Conservation (phyloP, 2,797 vertebrate genomes). For the Anguilla obscura region DNA sequence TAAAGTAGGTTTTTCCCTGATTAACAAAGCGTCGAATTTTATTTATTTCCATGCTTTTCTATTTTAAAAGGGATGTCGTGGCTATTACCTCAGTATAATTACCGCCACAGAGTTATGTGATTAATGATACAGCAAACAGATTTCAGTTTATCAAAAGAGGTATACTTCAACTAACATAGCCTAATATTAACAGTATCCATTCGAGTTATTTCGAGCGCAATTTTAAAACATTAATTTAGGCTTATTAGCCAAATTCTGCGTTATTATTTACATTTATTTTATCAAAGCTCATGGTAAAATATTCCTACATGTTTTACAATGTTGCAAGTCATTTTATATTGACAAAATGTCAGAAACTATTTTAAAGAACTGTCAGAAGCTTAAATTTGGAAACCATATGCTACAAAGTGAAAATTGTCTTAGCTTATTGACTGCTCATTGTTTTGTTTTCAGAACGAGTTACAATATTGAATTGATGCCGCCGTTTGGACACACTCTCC, state of each 20-base stretch:
- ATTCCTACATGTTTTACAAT: neutral
- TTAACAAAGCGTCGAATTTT: constrained; percentile 61
- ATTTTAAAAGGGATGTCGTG: constrained; percentile 65
- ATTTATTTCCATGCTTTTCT: neutral
- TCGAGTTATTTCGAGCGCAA: constrained; percentile 36
- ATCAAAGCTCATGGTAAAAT: neutral
- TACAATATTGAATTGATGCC: constrained; percentile 23
- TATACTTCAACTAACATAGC: constrained; percentile 42
- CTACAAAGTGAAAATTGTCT: neutral
- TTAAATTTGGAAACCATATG: neutral
- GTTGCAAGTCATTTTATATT: neutral
- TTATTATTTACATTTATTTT: neutral
- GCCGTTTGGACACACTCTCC: constrained; percentile 29
- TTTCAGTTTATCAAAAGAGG: constrained; percentile 68
- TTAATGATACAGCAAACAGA: constrained; percentile 65
- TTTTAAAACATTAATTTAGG: neutral
- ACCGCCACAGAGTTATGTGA: constrained; percentile 66
- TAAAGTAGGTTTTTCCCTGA: constrained; percentile 63
- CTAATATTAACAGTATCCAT: constrained; percentile 58
- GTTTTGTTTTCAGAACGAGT: neutral
- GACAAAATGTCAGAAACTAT: neutral
- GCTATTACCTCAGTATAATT: constrained; percentile 77
- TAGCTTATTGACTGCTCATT: neutral
- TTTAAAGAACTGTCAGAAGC: neutral
- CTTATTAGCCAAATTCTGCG: neutral